A percentile compares a stretch with the other conserved stretches of the same genome.
Conservation (phyloP, 2,888 invertebrate genomes). For the Macrostomum cliftonense region DNA sequence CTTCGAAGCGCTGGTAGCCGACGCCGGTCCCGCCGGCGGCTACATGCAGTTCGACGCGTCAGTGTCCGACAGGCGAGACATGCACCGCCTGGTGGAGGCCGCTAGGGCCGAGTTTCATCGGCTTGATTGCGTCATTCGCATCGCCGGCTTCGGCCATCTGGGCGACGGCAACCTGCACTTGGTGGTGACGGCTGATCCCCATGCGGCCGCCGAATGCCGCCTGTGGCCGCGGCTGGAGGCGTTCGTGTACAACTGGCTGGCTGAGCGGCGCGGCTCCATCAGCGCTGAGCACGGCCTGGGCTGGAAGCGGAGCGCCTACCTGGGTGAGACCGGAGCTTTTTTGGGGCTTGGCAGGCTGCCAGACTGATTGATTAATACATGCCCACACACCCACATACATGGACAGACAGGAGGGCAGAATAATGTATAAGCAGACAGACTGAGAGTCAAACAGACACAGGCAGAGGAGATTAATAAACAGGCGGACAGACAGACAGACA, state of each 20-base stretch:
- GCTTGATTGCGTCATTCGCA: slow-evolving; percentile 34
- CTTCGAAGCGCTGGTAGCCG: slow-evolving; percentile 52
- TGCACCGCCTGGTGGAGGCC: slow-evolving; percentile 47
- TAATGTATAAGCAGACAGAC: too few species aligned
- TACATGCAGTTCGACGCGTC: slow-evolving; percentile 92
- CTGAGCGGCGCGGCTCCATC: slow-evolving; percentile 57
- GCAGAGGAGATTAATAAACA: too few species aligned
- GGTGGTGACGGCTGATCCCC: slow-evolving; percentile 49
- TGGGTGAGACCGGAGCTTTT: too few species aligned
- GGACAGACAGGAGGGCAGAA: too few species aligned
- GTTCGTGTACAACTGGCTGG: slow-evolving; percentile 65
- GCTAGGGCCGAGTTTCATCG: slow-evolving; percentile 33
- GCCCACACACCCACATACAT: too few species aligned
- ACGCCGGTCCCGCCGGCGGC: slow-evolving; percentile 42
- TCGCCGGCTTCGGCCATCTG: slow-evolving; percentile 79
- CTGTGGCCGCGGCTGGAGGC: slow-evolving; percentile 52
- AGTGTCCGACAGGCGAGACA: slow-evolving; percentile 47
- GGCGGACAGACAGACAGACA: too few species aligned
- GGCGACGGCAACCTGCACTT: slow-evolving; percentile 85
- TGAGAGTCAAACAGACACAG: too few species aligned
- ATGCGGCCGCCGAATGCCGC: slow-evolving; percentile 33
- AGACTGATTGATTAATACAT: too few species aligned
- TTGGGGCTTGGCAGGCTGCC: too few species aligned
- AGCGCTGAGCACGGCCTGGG: slow-evolving; percentile 95
- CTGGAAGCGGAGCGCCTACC: slow-evolving; percentile 49